A percentile compares a stretch with the other conserved stretches of the same genome.
Conservation (phyloP, 2,113 vertebrate species). For the Chascanopsetta lugubris region DNA sequence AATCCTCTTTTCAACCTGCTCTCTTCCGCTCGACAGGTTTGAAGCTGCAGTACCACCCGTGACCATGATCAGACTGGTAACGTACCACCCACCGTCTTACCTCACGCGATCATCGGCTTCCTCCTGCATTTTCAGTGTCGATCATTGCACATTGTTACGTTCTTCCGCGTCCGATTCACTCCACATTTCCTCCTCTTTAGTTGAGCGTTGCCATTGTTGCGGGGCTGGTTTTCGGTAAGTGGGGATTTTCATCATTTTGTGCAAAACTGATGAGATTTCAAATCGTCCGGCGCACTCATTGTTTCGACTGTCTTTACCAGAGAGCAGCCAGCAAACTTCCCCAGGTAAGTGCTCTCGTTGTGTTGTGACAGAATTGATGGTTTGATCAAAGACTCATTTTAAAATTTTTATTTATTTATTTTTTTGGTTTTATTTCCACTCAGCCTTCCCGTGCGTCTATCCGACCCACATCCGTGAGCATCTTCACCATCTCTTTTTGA, state of each 20-base stretch:
- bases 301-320: slow-evolving; percentile 9
- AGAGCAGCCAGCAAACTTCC: slow-evolving; percentile 6
- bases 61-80: slow-evolving; percentile 44
- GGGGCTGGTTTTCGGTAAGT: slow-evolving; percentile 41
- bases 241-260: background rate
- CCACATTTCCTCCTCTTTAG: slow-evolving; percentile 14
- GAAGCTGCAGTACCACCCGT: background rate
- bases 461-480: background rate
- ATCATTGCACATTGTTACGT: too few relatives aligned
- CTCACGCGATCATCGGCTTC: too few relatives aligned
- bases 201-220: slow-evolving; percentile 29
- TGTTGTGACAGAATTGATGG: too few relatives aligned
- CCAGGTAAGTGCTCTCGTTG: background rate
- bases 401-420: too few relatives aligned
- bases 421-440: too few relatives aligned
- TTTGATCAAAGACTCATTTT: too few relatives aligned
- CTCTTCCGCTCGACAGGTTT: background rate
- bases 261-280: background rate
- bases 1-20: background rate
- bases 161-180: background rate
- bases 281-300: background rate
- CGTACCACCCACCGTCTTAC: background rate
- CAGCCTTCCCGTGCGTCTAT: background rate
- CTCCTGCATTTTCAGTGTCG: too few relatives aligned
- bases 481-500: background rate